Conservation (phyloP, 2,797 vertebrate genomes). For the Clarias platycephalus region DNA sequence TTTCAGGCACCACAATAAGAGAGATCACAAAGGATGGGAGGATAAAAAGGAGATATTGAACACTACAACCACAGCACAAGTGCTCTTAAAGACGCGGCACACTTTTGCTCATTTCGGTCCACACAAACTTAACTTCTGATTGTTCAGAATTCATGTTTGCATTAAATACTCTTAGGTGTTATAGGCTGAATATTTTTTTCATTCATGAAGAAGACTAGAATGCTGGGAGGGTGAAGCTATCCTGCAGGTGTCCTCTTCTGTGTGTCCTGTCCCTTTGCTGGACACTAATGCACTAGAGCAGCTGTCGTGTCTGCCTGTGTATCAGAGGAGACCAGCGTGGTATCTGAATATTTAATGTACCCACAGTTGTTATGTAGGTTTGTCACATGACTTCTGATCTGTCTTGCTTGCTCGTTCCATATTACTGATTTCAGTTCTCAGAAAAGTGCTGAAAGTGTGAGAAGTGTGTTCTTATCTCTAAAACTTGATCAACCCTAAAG, state of each 20-base stretch:
- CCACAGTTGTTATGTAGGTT: conserved; percentile 42
- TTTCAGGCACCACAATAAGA: conserved; percentile 45
- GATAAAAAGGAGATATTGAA: not conserved
- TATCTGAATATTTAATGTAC: conserved; percentile 67
- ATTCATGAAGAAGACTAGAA: conserved; percentile 27
- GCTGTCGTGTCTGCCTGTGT: conserved; percentile 53
- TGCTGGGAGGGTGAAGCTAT: conserved; percentile 47
- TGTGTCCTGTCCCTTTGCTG: conserved; percentile 35
- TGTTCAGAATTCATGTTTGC: not conserved
- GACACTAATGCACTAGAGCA: conserved; percentile 53
- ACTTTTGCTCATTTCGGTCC: not conserved
- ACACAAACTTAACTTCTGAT: not conserved
- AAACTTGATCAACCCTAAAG: not conserved
- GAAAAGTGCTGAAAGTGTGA: not conserved
- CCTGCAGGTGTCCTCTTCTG: conserved; percentile 28
- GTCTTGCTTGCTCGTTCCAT: not conserved
- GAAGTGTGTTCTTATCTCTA: not conserved
- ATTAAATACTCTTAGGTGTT: not conserved
- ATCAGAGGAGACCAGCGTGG: conserved; percentile 47
- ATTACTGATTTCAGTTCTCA: not conserved
- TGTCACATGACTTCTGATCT: conserved; percentile 6
- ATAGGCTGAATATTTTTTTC: not conserved
- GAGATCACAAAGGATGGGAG: not conserved
- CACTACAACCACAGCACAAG: not conserved
- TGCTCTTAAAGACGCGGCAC: not conserved